Percentiles rank a stretch among this genome's conserved stretches.
Conservation (phyloP, 2,113 vertebrate genomes). For the Donacobius atricapilla region DNA sequence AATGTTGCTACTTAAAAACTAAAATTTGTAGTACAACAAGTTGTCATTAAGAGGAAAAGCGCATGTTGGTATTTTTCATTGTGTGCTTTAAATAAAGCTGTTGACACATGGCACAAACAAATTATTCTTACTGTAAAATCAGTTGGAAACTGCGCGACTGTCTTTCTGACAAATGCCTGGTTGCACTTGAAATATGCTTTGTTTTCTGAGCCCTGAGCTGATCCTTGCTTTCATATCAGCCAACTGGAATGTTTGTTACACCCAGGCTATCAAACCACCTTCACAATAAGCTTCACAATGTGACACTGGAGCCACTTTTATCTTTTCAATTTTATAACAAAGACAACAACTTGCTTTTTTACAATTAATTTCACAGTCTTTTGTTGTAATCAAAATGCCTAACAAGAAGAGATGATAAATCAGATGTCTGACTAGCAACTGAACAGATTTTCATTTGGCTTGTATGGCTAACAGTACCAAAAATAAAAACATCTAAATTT, state of each 20-base stretch:
- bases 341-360: constrained; percentile 6
- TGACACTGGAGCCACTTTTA: not conserved
- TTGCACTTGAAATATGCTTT: constrained; percentile 12
- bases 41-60: not conserved
- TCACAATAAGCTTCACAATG: not conserved
- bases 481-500: not conserved
- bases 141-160: not conserved
- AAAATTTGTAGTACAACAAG: not conserved
- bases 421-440: not conserved
- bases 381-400: not conserved
- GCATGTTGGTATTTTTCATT: not conserved
- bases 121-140: not conserved
- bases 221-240: not conserved
- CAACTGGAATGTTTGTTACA: constrained; percentile 8
- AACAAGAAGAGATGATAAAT: not conserved
- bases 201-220: not conserved
- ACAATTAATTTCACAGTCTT: not conserved
- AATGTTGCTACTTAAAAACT: constrained; percentile 8
- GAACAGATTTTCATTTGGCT: not conserved
- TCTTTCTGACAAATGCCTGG: not conserved
- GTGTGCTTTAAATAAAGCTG: constrained; percentile 33
- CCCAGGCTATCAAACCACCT: not conserved
- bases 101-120: not conserved
- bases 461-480: not conserved
- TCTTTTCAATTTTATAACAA: constrained; percentile 14